phyloP scores from a whole-genome alignment of 2,113 vertebrate genomes.

The Elachura formosa region DNA sequence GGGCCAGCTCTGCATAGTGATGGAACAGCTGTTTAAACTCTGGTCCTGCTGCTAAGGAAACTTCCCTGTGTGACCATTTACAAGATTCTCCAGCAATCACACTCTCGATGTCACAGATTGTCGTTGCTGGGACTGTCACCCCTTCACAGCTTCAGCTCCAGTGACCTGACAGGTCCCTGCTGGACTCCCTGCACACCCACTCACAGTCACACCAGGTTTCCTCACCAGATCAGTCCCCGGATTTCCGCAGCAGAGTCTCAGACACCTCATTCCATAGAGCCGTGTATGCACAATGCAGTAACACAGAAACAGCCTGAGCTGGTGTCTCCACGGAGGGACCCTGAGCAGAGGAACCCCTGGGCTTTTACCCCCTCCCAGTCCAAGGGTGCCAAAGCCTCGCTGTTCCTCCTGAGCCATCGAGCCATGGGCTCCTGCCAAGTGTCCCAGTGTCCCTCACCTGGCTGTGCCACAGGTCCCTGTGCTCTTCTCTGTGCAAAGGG shows the following conservation, averaged over 20 bases:
- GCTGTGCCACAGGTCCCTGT: not conserved
- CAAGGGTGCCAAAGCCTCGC: fast-evolving
- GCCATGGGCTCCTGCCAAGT: fast-evolving
- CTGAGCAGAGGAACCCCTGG: not conserved
- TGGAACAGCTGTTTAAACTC: not conserved
- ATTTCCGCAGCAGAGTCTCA: not conserved
- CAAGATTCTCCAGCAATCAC: fast-evolving
- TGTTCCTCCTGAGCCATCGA: not conserved
- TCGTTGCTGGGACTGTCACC: not conserved
- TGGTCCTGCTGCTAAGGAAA: not conserved
- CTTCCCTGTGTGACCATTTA: no score
- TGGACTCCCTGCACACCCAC: not conserved
- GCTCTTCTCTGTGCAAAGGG: not conserved
- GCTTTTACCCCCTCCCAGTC: not conserved
- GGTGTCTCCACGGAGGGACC: not conserved
- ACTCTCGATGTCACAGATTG: not conserved
- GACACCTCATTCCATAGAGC: fast-evolving
- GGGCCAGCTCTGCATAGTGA: not conserved
- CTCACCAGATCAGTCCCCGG: fast-evolving
- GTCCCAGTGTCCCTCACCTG: not conserved
- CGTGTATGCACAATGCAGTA: not conserved
- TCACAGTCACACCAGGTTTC: not conserved
- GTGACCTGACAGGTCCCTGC: fast-evolving
- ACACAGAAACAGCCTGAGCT: not conserved
- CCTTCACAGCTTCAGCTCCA: not conserved